Percentiles rank a stretch among this genome's conserved stretches.
Evolutionary conservation across 2,113 vertebrate species (phyloP).

Genomic region (Nothoprocta perdicaria): DNA sequence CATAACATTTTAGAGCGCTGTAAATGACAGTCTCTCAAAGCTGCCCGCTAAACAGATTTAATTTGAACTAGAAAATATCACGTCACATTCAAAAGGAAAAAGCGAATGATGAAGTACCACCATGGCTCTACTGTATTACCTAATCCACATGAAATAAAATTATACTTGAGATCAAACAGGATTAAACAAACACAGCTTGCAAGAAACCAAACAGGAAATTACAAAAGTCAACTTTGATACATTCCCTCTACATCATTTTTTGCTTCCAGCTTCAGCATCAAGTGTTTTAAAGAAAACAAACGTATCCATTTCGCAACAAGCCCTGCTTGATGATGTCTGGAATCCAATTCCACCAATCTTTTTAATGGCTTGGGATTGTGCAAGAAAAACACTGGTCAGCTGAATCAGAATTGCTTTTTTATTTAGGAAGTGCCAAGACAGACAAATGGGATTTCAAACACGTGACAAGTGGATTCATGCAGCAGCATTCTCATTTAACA

Average conservation of each 20-base stretch:
- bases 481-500: neutral
- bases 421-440: neutral
- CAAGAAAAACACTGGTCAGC: neutral
- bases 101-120: slow-evolving; percentile 8
- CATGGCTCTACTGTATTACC: neutral
- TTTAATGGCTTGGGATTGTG: neutral
- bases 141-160: slow-evolving; percentile 32
- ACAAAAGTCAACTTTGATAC: neutral
- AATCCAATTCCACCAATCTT: neutral
- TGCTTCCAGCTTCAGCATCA: neutral
- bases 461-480: neutral
- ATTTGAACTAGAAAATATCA: neutral
- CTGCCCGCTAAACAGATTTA: slow-evolving; percentile 18
- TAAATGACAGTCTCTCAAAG: slow-evolving; percentile 12
- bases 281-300: neutral
- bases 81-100: slow-evolving; percentile 29
- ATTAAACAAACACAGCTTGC: slow-evolving; percentile 29
- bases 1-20: neutral
- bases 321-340: neutral
- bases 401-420: neutral
- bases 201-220: slow-evolving; percentile 31
- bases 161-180: neutral
- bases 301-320: neutral
- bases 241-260: neutral
- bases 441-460: slow-evolving; percentile 14